Evolutionary conservation across 2,888 invertebrate genomes (phyloP).

Genomic region (Stenodema calcarata): DNA sequence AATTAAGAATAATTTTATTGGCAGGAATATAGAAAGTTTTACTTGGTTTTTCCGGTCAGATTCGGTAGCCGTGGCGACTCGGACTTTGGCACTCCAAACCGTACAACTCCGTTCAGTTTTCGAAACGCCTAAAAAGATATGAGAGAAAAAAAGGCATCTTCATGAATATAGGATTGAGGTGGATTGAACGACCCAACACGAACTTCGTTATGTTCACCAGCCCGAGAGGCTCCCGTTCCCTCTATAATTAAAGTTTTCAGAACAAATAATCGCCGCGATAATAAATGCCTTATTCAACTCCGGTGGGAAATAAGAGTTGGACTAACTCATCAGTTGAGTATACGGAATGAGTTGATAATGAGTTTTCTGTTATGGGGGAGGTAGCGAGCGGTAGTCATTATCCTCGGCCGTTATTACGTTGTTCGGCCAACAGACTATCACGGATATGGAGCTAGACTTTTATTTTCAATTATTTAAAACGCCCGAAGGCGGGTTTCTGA

Average conservation of each 20-base stretch:
- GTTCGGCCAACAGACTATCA: neutral
- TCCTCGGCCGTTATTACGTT: neutral
- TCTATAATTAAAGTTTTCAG: slow-evolving; percentile 17
- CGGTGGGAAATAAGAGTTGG: neutral
- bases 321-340: neutral
- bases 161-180: neutral
- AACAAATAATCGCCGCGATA: slow-evolving; percentile 3
- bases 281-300: neutral
- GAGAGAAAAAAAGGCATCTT: neutral
- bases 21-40: no score
- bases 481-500: neutral
- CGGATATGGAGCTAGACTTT: neutral
- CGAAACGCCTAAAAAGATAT: no score
- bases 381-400: neutral
- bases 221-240: neutral
- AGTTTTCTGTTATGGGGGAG: neutral
- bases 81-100: no score
- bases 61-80: no score
- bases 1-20: no score
- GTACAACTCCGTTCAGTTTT: no score
- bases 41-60: no score
- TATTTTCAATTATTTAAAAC: neutral
- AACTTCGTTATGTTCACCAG: slow-evolving; percentile 11
- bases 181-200: neutral
- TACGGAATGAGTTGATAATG: slow-evolving; percentile 26